Evolutionary conservation across 2,113 vertebrate species (phyloP).

Genomic region (Poecilia latipinna): DNA sequence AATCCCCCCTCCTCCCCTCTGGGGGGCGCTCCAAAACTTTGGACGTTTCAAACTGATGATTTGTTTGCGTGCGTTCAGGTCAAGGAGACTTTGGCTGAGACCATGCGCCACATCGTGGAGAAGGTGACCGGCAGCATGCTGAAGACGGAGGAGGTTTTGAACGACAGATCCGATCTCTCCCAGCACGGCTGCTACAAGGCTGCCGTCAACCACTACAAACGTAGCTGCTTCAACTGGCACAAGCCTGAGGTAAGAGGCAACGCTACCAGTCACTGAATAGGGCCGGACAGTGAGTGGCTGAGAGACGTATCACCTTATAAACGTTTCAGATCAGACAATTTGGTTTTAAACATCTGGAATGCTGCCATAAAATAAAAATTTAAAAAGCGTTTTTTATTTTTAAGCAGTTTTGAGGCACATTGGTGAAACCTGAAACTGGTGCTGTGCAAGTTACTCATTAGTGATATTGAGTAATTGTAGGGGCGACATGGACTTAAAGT

Average conservation of each 20-base stretch:
- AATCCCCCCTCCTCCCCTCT: background rate
- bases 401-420: too few relatives aligned
- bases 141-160: constrained; percentile 70
- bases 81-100: constrained; percentile 81
- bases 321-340: too few relatives aligned
- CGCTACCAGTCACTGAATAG: rapidly evolving
- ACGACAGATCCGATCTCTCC: constrained; percentile 72
- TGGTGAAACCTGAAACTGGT: too few relatives aligned
- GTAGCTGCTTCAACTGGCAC: constrained; percentile 95
- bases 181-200: constrained; percentile 85
- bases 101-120: constrained; percentile 80
- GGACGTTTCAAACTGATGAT: background rate
- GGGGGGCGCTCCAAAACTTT: too few relatives aligned
- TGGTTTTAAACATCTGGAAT: too few relatives aligned
- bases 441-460: too few relatives aligned
- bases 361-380: too few relatives aligned
- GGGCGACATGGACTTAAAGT: too few relatives aligned
- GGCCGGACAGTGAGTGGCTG: too few relatives aligned
- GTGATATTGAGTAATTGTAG: too few relatives aligned
- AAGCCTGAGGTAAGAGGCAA: constrained; percentile 75
- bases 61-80: constrained; percentile 43
- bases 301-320: too few relatives aligned
- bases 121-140: constrained; percentile 69
- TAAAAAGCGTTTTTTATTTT: too few relatives aligned
- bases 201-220: constrained; percentile 83